Conservation (phyloP, 2,888 invertebrate species). For the Mesorhabditis spiculigera region DNA sequence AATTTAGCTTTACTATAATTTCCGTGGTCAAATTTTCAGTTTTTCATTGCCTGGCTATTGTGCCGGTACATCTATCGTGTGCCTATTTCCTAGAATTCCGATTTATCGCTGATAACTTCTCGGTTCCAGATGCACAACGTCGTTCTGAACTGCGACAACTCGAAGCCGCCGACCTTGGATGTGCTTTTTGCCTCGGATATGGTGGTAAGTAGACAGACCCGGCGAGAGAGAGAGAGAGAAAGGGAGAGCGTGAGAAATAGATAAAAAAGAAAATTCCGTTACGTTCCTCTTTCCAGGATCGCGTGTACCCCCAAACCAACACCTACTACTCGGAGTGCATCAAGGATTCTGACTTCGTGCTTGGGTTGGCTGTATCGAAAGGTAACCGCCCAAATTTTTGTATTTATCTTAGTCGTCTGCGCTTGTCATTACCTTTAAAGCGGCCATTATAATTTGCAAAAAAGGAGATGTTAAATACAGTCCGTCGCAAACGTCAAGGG, state of each 20-base stretch:
- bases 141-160: conserved; percentile 46
- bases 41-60: background rate
- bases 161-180: conserved; percentile 36
- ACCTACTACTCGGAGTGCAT: conserved; percentile 53
- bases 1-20: background rate
- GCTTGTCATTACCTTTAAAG: background rate
- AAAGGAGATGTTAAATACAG: conserved; percentile 1
- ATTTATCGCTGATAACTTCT: no score
- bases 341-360: conserved; percentile 52
- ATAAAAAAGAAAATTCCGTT: background rate
- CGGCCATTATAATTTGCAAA: background rate
- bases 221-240: no score
- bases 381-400: conserved; percentile 25
- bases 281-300: conserved; percentile 27
- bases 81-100: background rate
- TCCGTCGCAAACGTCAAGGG: conserved; percentile 20
- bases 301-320: conserved; percentile 55
- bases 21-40: background rate
- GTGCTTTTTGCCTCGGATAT: conserved; percentile 46
- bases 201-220: conserved; percentile 17
- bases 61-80: background rate
- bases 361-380: conserved; percentile 54
- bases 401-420: conserved; percentile 15
- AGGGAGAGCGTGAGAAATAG: background rate
- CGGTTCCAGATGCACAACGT: conserved; percentile 29